phyloP scores from a whole-genome alignment of 2,113 vertebrate species.

The Dendrocopos noguchii region DNA sequence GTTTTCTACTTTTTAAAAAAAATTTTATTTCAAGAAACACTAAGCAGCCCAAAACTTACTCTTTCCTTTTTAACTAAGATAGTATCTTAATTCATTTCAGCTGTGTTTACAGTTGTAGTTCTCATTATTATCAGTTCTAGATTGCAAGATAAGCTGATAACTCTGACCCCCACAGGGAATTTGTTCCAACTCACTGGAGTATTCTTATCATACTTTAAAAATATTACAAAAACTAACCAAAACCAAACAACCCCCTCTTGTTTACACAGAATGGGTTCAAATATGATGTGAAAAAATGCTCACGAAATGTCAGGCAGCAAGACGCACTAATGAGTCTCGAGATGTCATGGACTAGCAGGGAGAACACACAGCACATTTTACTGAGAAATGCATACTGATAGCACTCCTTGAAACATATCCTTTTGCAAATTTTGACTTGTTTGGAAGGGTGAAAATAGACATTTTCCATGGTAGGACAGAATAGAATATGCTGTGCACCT shows the following conservation, averaged over 20 bases:
- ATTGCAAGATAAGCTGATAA: not conserved
- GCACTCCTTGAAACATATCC: not conserved
- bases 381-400: not conserved
- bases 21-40: not conserved
- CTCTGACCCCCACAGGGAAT: not conserved
- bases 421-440: not conserved
- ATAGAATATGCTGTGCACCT: not conserved
- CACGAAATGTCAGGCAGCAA: not conserved
- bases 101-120: conserved; percentile 9
- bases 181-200: not conserved
- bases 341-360: not conserved
- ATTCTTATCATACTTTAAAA: not conserved
- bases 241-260: not conserved
- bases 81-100: not conserved
- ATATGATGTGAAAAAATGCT: not conserved
- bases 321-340: not conserved
- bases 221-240: conserved; percentile 32
- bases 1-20: not conserved
- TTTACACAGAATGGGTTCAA: not conserved
- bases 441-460: not conserved
- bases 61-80: not conserved
- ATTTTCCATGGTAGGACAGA: not conserved
- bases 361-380: not conserved
- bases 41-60: not conserved
- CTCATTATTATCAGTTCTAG: not conserved